Evolutionary conservation across 2,797 vertebrate species (phyloP).

Genomic region (Avahi laniger): DNA sequence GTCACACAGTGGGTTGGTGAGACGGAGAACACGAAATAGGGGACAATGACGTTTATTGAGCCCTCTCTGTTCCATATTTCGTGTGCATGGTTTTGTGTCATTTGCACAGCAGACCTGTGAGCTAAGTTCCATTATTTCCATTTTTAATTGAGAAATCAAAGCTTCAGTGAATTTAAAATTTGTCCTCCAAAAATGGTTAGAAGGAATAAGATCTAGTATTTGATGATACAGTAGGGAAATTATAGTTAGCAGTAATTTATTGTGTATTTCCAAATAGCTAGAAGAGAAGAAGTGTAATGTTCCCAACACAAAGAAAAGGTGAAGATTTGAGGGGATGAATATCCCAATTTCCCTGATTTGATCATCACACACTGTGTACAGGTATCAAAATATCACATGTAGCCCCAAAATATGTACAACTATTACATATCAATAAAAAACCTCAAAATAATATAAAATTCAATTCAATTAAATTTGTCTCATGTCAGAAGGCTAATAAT

Average conservation of each 20-base stretch:
- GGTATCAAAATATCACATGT: background rate
- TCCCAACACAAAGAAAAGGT: background rate
- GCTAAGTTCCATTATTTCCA: background rate
- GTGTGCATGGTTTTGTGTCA: background rate
- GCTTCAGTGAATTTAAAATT: background rate
- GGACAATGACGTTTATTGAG: background rate
- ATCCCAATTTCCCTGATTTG: background rate
- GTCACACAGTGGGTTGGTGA: background rate
- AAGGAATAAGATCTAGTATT: background rate
- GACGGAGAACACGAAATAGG: background rate
- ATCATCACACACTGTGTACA: background rate
- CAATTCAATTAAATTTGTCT: background rate
- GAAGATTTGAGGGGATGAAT: background rate
- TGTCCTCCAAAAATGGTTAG: background rate
- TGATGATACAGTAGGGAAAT: background rate
- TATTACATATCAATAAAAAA: background rate
- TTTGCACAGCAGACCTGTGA: background rate
- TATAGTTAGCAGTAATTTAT: background rate
- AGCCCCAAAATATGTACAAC: background rate
- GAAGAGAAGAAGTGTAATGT: background rate
- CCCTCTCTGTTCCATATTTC: background rate
- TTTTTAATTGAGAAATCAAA: background rate
- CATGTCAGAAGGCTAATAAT: background rate
- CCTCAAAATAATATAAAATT: background rate
- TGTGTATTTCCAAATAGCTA: background rate